A percentile compares a stretch with the other conserved stretches of the same genome.
Evolutionary conservation across 2,113 vertebrate species (phyloP).

Genomic region (Anas platyrhynchos): DNA sequence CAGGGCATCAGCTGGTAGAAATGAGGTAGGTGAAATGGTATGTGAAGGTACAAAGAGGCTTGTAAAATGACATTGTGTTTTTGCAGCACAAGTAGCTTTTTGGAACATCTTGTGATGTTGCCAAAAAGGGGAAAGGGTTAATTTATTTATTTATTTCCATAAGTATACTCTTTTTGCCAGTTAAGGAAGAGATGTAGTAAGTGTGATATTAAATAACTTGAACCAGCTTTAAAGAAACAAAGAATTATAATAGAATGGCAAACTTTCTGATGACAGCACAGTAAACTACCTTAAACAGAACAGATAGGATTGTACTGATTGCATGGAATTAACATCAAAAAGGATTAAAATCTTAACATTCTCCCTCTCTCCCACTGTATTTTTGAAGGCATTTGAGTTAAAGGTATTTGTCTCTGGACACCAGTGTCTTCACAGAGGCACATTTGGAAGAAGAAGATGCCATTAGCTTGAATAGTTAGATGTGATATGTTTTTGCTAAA

Average conservation of each 20-base stretch:
- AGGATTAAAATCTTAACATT: background rate
- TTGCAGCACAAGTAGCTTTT: background rate
- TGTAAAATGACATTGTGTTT: background rate
- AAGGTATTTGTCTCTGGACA: background rate
- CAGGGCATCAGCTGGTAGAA: conserved; percentile 32
- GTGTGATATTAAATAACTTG: background rate
- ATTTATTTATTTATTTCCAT: background rate
- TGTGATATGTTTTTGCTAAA: background rate
- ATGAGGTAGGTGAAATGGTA: background rate
- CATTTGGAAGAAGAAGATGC: background rate
- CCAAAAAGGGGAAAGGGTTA: background rate
- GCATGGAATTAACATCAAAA: background rate
- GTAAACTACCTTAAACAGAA: background rate
- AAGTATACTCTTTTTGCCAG: too few species aligned
- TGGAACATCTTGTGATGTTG: background rate
- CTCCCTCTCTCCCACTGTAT: background rate
- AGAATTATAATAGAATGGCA: background rate
- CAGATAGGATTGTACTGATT: background rate
- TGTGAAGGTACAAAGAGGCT: background rate
- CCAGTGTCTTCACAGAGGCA: background rate
- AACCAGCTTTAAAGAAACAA: background rate
- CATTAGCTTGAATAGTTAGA: background rate
- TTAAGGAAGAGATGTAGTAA: background rate
- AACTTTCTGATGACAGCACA: background rate
- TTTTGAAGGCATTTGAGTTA: background rate